Evolutionary conservation across 2,888 invertebrate genomes (phyloP).

Genomic region (Drosophila neotestacea): DNA sequence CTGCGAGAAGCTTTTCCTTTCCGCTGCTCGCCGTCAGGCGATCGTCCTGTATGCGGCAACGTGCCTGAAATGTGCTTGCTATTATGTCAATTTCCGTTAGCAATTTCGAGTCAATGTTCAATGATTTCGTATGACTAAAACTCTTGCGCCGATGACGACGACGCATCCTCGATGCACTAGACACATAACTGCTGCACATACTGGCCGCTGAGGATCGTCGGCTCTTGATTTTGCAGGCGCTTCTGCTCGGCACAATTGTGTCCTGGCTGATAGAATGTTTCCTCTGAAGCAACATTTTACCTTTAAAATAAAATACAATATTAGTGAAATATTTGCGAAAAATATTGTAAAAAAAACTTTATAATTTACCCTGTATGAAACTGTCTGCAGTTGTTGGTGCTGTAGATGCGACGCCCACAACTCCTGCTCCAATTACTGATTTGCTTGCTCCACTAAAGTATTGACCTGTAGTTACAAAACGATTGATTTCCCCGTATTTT

Average conservation of each 20-base stretch:
- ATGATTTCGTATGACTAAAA: slow-evolving; percentile 73
- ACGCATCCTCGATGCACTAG: slow-evolving; percentile 81
- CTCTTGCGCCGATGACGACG: slow-evolving; percentile 82
- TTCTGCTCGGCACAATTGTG: slow-evolving; percentile 50
- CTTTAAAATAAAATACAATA: slow-evolving; percentile 16
- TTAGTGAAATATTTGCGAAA: neutral
- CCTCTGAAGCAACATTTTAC: slow-evolving; percentile 74
- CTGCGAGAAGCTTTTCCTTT: slow-evolving; percentile 85
- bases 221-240: slow-evolving; percentile 83
- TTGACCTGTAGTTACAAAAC: slow-evolving; percentile 86
- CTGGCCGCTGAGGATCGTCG: slow-evolving; percentile 84
- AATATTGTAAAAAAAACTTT: too few species aligned
- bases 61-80: slow-evolving; percentile 86
- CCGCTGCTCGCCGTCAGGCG: slow-evolving; percentile 73
- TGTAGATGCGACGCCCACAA: slow-evolving; percentile 6
- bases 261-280: slow-evolving; percentile 69
- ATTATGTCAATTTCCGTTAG: slow-evolving; percentile 87
- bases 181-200: slow-evolving; percentile 84
- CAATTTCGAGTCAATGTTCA: slow-evolving; percentile 86
- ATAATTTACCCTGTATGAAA: slow-evolving; percentile 46
- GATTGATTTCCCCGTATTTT: slow-evolving; percentile 85
- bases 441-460: slow-evolving; percentile 79
- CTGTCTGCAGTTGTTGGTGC: slow-evolving; percentile 33
- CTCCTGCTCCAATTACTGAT: slow-evolving; percentile 32
- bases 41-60: slow-evolving; percentile 84